Conservation (phyloP, 1,140 invertebrate species). For the Andricus grossulariae region DNA sequence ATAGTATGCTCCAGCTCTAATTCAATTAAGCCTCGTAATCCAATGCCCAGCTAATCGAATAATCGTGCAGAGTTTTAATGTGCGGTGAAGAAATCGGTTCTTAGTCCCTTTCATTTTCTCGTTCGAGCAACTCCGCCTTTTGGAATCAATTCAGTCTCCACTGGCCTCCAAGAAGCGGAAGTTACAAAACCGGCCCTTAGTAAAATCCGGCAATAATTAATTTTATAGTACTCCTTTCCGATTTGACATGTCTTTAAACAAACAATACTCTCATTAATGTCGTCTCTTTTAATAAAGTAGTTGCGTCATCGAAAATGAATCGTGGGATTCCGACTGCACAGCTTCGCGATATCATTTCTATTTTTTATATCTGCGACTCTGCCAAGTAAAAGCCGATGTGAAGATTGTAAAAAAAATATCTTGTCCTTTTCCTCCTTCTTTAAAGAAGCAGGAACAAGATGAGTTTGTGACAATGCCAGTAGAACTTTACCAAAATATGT, state of each 20-base stretch:
- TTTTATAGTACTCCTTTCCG: not conserved
- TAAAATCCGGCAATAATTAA: not conserved
- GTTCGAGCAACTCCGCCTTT: not conserved
- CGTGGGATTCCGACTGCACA: not conserved
- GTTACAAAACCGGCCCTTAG: not conserved
- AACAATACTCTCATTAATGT: conserved; percentile 25
- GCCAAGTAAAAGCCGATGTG: not conserved
- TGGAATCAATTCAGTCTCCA: not conserved
- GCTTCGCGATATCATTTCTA: conserved; percentile 9
- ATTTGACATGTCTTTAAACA: not conserved
- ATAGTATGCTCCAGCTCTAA: not conserved
- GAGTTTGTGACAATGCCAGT: not conserved
- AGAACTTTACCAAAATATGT: not conserved
- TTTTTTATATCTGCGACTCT: conserved; percentile 11
- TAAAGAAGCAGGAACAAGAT: not conserved
- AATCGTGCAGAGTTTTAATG: conserved; percentile 9
- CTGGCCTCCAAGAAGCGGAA: not conserved
- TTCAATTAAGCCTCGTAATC: conserved; percentile 17
- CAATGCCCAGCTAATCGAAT: not conserved
- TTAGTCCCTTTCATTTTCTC: conserved; percentile 25
- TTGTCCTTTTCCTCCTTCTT: not conserved
- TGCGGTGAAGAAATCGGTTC: conserved; percentile 13
- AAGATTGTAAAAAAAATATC: not conserved
- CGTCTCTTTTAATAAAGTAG: not conserved
- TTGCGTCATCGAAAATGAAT: conserved; percentile 18